A percentile compares a stretch with the other conserved stretches of the same genome.
These are phyloP conservation scores for Pogonomyrmex californicus DNA, from an alignment of 1,140 invertebrate genomes.

Conservation along the genomic window DNA sequence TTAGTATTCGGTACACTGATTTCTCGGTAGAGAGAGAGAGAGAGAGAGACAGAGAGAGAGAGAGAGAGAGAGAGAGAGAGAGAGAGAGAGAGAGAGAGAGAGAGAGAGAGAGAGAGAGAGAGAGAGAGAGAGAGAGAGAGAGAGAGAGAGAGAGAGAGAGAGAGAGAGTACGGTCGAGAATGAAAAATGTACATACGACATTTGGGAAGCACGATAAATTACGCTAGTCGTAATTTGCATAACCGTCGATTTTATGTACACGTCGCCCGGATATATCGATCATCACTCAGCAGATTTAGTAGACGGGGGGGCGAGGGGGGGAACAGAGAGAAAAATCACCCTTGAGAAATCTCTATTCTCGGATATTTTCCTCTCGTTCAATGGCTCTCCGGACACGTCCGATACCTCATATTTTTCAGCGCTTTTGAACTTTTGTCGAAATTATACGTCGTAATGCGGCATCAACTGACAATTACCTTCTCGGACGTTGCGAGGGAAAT, in stretches of 20 bases:
- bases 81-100: neutral
- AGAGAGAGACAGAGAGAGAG: no score
- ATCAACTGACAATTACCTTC: slow-evolving; percentile 11
- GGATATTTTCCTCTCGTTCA: slow-evolving; percentile 11
- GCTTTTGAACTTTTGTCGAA: neutral
- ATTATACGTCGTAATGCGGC: slow-evolving; percentile 16
- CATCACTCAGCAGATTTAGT: neutral
- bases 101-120: neutral
- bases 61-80: neutral
- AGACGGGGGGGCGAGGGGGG: neutral
- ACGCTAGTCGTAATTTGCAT: slow-evolving; percentile 23
- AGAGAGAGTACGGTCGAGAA: neutral
- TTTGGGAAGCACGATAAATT: slow-evolving; percentile 36
- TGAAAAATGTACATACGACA: slow-evolving; percentile 33
- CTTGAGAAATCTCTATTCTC: slow-evolving; percentile 20
- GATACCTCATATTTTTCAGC: slow-evolving; percentile 15
- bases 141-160: no score
- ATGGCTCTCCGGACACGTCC: neutral
- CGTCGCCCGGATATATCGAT: slow-evolving; percentile 24
- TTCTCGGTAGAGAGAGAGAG: neutral
- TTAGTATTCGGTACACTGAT: slow-evolving; percentile 36
- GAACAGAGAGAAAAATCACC: neutral
- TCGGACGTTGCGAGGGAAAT: neutral
- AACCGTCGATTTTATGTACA: slow-evolving; percentile 13
- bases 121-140: neutral